Evolutionary conservation across 2,888 invertebrate species (phyloP), one percentile per base, ranked within the genome.

Genomic region (Platycheirus rosarum): DNA sequence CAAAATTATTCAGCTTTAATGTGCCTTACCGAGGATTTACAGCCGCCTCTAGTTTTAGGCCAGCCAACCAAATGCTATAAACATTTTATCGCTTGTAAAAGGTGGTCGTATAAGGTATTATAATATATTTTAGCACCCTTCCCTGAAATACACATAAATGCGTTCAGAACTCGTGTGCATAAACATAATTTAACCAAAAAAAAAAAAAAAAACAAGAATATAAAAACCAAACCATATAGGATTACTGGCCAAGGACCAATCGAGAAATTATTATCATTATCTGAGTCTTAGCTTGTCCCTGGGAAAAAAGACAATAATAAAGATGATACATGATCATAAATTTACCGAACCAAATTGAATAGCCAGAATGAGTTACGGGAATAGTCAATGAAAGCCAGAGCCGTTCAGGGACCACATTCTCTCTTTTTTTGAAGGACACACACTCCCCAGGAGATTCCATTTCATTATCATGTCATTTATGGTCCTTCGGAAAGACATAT

Each of bases 391-490:
- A 6, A 40, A 14, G 20, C 16, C 29, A 20, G 8, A 55, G 32
- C 29, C 9, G 40, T 29, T 42, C 44, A 26, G 16, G 48, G 29
- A 46, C 13, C 26, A 48, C 35, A 23, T 16, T 35, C 20, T 8
- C n/a, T 35, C 20, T 8, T 23, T 32, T 51, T 3, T 26, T 2
- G 35, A 53, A 53, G 48, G 55, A 57, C 42, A 44, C 14, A 32
- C 32, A 51, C 23, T 42, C 8, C 68, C 6, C 51, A 18, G 2
- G 37, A 63, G 63, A 49, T 13, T 20, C 55, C 48, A 69, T 63
- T 76, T 70, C 76, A 70, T 76, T 76, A 76, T 76, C 69, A 76
- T 76, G 48, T 76, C 69, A 76, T 70, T 76, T 69, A 48, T 32
- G 69, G 48, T 70, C 63, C 55, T 69, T 37, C 40, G 23, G 26